A percentile compares a stretch with the other conserved stretches of the same genome.
phyloP scores from a whole-genome alignment of 2,888 invertebrate species.

The Acanthococcus lagerstroemiae region DNA sequence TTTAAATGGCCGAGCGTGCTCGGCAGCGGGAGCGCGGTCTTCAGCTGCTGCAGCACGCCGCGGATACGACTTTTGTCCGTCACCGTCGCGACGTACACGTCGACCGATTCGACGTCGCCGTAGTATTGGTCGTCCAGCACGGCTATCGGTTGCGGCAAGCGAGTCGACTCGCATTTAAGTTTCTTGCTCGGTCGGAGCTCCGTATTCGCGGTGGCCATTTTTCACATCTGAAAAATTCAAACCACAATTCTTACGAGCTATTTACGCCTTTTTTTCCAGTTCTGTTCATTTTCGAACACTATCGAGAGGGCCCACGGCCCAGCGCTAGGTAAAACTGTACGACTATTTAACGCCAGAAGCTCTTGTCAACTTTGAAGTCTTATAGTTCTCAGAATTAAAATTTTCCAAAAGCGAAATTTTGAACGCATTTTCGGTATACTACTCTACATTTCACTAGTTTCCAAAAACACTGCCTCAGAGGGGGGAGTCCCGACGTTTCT shows the following conservation, averaged over 20 bases:
- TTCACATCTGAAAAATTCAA: constrained; percentile 12
- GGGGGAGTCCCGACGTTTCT: too few species aligned
- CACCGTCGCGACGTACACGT: constrained; percentile 53
- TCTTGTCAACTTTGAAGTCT: too few species aligned
- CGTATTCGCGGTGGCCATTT: neutral
- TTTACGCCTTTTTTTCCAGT: too few species aligned
- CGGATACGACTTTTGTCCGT: constrained; percentile 54
- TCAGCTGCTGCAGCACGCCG: constrained; percentile 50
- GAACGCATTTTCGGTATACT: too few species aligned
- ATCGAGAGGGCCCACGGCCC: too few species aligned
- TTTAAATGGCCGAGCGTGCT: constrained; percentile 58
- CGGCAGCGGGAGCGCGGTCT: constrained; percentile 50
- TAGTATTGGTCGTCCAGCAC: constrained; percentile 44
- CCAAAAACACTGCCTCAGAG: too few species aligned
- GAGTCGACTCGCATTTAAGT: constrained; percentile 37
- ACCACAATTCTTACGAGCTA: constrained; percentile 9
- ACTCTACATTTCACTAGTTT: too few species aligned
- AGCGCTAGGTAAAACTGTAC: too few species aligned
- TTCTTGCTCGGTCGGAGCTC: constrained; percentile 3
- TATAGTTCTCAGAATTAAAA: too few species aligned
- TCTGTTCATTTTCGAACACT: too few species aligned
- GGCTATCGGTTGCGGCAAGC: constrained; percentile 43
- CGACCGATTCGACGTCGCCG: constrained; percentile 47
- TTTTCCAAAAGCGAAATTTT: too few species aligned
- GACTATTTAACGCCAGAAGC: too few species aligned